Conservation (phyloP, 2,888 invertebrate species). For the Brenthis hecate region DNA sequence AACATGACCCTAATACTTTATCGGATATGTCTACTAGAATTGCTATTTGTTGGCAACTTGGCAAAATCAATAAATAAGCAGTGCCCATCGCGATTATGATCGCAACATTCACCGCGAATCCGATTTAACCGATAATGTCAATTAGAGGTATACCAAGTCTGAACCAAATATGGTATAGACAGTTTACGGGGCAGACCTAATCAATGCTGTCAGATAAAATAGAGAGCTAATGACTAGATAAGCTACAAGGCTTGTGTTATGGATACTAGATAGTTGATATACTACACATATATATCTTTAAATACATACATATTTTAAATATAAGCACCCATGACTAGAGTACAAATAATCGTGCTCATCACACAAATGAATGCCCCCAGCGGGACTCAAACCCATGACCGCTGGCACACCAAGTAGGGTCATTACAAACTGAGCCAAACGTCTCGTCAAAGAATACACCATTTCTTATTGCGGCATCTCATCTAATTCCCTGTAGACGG, state of each 20-base stretch:
- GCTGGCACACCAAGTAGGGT: too few relatives aligned
- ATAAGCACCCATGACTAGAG: too few relatives aligned
- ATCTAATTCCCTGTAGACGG: not conserved
- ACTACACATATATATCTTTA: too few relatives aligned
- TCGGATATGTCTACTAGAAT: constrained; percentile 11
- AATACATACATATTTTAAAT: too few relatives aligned
- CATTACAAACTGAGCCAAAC: too few relatives aligned
- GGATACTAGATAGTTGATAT: too few relatives aligned
- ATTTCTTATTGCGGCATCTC: constrained; percentile 1
- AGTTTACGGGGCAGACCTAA: constrained; percentile 2
- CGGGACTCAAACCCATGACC: too few relatives aligned
- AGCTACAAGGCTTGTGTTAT: too few relatives aligned
- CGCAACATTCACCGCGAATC: constrained; percentile 33
- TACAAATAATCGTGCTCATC: too few relatives aligned
- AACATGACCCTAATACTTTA: not conserved
- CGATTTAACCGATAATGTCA: constrained; percentile 38
- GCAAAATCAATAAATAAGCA: constrained; percentile 35
- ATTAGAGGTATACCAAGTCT: constrained; percentile 10
- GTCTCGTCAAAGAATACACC: not conserved
- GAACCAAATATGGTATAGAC: constrained; percentile 20
- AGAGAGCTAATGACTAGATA: not conserved
- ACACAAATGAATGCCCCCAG: too few relatives aligned
- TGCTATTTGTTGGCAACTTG: constrained; percentile 23
- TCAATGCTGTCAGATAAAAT: constrained; percentile 13
- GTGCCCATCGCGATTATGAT: constrained; percentile 35